Percentiles rank a stretch among this genome's conserved stretches.
phyloP scores from a whole-genome alignment of 2,797 vertebrate species.

The Anolis apletophallus region DNA sequence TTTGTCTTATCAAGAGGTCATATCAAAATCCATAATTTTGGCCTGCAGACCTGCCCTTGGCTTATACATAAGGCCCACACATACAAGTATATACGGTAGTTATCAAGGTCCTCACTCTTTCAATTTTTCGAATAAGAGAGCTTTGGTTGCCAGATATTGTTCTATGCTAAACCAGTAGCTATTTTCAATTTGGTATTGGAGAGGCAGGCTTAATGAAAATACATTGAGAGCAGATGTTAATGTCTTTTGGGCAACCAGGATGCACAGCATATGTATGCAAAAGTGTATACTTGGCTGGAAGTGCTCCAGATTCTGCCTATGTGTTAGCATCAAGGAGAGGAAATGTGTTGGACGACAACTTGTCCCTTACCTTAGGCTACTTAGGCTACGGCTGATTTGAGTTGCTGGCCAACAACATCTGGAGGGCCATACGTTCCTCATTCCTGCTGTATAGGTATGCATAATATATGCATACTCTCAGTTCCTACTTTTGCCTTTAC shows the following conservation, averaged over 20 bases:
- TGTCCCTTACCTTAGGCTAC: not conserved
- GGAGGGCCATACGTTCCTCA: too few relatives aligned
- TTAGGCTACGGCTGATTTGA: not conserved
- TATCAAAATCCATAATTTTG: too few relatives aligned
- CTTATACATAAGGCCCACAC: too few relatives aligned
- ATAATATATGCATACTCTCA: constrained; percentile 18
- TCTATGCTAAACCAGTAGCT: not conserved
- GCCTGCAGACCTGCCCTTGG: too few relatives aligned
- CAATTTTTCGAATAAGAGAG: constrained; percentile 59
- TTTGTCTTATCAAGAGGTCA: too few relatives aligned
- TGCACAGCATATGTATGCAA: not conserved
- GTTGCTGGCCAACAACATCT: not conserved
- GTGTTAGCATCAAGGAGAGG: constrained; percentile 30
- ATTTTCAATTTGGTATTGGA: not conserved
- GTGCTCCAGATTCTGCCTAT: constrained; percentile 29
- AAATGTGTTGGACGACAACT: not conserved
- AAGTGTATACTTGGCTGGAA: constrained; percentile 31
- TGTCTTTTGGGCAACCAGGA: constrained; percentile 7
- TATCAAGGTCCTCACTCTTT: constrained; percentile 37
- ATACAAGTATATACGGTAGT: not conserved
- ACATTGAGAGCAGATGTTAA: constrained; percentile 37
- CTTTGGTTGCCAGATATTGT: constrained; percentile 46
- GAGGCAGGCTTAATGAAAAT: constrained; percentile 31
- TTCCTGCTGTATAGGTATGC: not conserved
- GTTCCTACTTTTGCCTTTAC: not conserved